A percentile compares a stretch with the other conserved stretches of the same genome.
Conservation (phyloP, 2,797 vertebrate genomes). For the Lindbergichthys nudifrons region DNA sequence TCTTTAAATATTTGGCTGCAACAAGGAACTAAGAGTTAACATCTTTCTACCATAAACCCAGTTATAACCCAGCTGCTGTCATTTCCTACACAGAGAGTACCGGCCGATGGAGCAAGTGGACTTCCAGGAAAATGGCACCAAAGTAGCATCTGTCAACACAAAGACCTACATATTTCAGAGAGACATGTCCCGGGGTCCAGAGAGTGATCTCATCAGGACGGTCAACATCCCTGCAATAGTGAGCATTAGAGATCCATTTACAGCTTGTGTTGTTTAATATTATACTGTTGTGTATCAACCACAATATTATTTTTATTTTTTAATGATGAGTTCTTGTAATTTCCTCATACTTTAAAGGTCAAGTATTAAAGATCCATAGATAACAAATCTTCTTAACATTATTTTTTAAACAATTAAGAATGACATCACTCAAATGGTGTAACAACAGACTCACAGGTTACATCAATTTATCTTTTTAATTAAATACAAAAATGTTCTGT, state of each 20-base stretch:
- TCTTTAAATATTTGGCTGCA: background rate
- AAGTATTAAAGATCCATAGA: background rate
- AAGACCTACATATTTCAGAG: constrained; percentile 92
- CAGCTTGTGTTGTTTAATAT: background rate
- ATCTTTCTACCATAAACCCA: background rate
- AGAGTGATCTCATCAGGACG: constrained; percentile 90
- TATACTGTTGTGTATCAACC: background rate
- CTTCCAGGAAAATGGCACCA: constrained; percentile 91
- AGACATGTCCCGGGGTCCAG: constrained; percentile 89
- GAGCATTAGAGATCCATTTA: constrained; percentile 56
- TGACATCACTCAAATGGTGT: background rate
- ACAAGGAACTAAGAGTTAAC: background rate
- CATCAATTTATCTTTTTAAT: background rate
- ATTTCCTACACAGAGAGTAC: constrained; percentile 87
- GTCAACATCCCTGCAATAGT: constrained; percentile 94
- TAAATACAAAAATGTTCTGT: background rate
- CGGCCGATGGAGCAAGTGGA: constrained; percentile 88
- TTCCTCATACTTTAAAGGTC: background rate
- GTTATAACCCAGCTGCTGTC: background rate
- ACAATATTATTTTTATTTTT: background rate
- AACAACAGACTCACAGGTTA: background rate
- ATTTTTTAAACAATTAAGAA: background rate
- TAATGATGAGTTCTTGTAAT: background rate
- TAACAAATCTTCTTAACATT: background rate
- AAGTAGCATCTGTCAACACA: constrained; percentile 89